Evolutionary conservation across 2,888 invertebrate genomes (phyloP), one percentile per base, ranked within the genome.

Genomic region (Perithous albicinctus): DNA sequence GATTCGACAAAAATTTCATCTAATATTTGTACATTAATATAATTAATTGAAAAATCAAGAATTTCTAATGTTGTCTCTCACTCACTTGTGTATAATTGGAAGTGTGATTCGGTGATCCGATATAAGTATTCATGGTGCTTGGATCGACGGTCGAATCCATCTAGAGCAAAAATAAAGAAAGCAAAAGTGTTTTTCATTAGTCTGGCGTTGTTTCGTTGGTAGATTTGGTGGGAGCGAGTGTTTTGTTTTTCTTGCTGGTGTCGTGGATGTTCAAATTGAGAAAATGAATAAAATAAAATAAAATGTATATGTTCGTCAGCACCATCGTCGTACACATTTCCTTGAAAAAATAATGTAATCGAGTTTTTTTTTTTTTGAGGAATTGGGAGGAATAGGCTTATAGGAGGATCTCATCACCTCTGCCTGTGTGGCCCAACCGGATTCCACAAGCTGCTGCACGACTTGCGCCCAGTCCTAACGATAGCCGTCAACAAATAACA

Each of bases 401-500:
- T 35, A 69, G 26, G 64, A 78, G 84, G 87, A 89, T 90, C 90
- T 92, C 93, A 91, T 95, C 95, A 96, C 96, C 95, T 95, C 95
- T 93, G 95, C 94, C 94, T 96, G 96, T 91, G 96, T 95, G 94
- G 96, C 96, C 95, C 96, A 96, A 94, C 96, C 96, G 91, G 96
- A 96, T 94, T 96, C 96, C 94, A 96, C 95, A 93, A 96, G 95
- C 94, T 96, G 96, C 95, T 96, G 96, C 94, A 96, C 96, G 95
- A 96, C 94, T 95, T 96, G 96, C 94, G 96, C 96, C 96, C 96
- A 96, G 94, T 96, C 96, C 96, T 96, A 93, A 91, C 92, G 90
- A 86, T 88, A 87, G 91, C 91, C 90, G 90, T 89, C 86, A 92
- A 92, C 91, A 93, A 89, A 92, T 89, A 91, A 92, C 59, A 91